Evolutionary conservation across 2,888 invertebrate species (phyloP), one percentile per base, ranked within the genome.

Genomic region (Alsophila aescularia): DNA sequence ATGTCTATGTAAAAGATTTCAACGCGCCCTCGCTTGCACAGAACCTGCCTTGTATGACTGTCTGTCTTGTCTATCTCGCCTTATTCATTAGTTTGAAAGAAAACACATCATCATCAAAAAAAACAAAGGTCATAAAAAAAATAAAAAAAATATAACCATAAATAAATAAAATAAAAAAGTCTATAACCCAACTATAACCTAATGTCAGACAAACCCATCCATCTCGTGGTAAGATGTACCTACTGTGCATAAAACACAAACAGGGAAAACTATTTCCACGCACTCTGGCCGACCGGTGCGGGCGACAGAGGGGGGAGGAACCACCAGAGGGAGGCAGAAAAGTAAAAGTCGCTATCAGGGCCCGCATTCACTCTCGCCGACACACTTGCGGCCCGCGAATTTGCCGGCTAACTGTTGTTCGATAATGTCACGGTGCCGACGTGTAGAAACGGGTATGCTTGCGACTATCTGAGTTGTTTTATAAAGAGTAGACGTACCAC

Each of bases 331-430:
- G 67, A 64, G 69, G 68, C 63, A 72, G 71, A 78, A 88, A 89
- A 90, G 89, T 90, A 89, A 90, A 89, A 90, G 89, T 67, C 73
- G 77, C 62, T 87, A 88, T 86, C 89, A 76, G 89, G 87, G 83
- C 81, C 77, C 71, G 74, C 76, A 79, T 86, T 87, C 87, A 83
- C 89, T 89, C 89, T 88, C 87, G 72, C 69, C 70, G 77, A 62
- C 80, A 75, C 71, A 79, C 76, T 79, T 79, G 67, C 64, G 41
- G 55, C 58, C 41, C 37, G 66, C 53, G 57, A 63, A 64, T 51
- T 50, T 14, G 42, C 43, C n/a, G 41, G 44, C 51, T 66, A 58
- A 61, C 66, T 60, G 63, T 58, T 45, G n/a, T 41, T 57, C 45
- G 51, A 52, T 52, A 57, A 56, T 51, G 55, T 56, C 55, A 56